These are phyloP conservation scores for Aplodontia rufa DNA, from an alignment of 2,113 vertebrate species.

Conservation along the genomic window DNA sequence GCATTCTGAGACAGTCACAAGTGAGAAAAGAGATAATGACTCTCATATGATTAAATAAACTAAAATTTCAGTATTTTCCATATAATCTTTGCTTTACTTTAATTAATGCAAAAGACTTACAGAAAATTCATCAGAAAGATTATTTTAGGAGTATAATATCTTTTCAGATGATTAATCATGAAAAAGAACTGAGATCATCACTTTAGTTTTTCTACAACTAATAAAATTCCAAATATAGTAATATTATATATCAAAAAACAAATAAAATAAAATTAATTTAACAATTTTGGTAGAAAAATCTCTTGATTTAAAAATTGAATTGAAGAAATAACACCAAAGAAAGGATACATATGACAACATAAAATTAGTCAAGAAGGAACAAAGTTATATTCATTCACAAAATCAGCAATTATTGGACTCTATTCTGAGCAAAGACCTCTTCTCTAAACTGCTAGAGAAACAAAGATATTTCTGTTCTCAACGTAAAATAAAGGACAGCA, in stretches of 20 bases:
- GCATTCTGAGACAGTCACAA: background rate
- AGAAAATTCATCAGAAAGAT: background rate
- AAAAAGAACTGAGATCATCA: background rate
- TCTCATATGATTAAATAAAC: background rate
- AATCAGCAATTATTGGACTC: background rate
- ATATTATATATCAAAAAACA: background rate
- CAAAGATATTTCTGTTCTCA: background rate
- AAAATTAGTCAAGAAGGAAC: background rate
- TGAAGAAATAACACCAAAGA: background rate
- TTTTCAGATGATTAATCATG: background rate
- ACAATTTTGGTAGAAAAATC: background rate
- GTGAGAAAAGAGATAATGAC: background rate
- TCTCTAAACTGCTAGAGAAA: background rate
- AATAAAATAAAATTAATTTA: background rate
- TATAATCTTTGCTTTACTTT: background rate
- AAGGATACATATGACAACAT: background rate
- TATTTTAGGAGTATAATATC: background rate
- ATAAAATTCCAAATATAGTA: background rate
- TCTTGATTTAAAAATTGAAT: background rate
- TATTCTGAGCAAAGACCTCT: background rate
- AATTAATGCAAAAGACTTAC: background rate
- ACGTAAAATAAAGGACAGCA: background rate
- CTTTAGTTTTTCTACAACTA: background rate
- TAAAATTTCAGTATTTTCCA: background rate
- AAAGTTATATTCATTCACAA: background rate